Evolutionary conservation across 1,140 invertebrate genomes (phyloP).

Genomic region (Eupristina koningsbergeri): DNA sequence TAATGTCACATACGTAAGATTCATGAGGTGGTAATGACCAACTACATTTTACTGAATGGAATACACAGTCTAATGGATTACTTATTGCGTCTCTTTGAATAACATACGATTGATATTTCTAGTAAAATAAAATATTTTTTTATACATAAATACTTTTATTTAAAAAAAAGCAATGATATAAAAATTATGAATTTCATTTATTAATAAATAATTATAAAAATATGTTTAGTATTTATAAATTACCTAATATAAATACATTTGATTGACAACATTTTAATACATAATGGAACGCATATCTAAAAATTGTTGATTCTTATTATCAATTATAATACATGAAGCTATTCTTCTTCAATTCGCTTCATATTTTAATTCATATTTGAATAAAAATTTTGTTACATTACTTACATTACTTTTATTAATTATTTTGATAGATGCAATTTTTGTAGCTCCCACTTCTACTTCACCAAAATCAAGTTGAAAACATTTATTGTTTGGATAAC

Average conservation of each 20-base stretch:
- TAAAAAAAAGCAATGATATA: too few species aligned
- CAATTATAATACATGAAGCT: too few species aligned
- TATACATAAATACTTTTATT: too few species aligned
- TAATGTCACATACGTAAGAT: conserved; percentile 57
- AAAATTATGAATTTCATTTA: too few species aligned
- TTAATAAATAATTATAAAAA: too few species aligned
- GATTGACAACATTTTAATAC: too few species aligned
- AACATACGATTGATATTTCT: conserved; percentile 57
- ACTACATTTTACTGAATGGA: conserved; percentile 57
- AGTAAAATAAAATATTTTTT: conserved; percentile 13
- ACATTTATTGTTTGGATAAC: conserved; percentile 3
- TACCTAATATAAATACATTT: too few species aligned
- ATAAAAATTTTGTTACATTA: background rate
- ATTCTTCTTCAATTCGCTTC: too few species aligned
- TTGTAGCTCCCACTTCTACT: conserved; percentile 55
- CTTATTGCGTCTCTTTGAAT: conserved; percentile 58
- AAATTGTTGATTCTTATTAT: too few species aligned
- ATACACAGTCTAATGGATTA: conserved; percentile 62
- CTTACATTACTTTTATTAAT: conserved; percentile 59
- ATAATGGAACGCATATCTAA: too few species aligned
- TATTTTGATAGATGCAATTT: conserved; percentile 57
- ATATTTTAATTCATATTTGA: background rate
- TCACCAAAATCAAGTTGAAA: conserved; percentile 59
- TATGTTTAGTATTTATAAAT: too few species aligned
- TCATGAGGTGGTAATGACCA: conserved; percentile 57